These are phyloP conservation scores for Drosophila santomea DNA, from an alignment of 1,140 invertebrate genomes.

Conservation along the genomic window DNA sequence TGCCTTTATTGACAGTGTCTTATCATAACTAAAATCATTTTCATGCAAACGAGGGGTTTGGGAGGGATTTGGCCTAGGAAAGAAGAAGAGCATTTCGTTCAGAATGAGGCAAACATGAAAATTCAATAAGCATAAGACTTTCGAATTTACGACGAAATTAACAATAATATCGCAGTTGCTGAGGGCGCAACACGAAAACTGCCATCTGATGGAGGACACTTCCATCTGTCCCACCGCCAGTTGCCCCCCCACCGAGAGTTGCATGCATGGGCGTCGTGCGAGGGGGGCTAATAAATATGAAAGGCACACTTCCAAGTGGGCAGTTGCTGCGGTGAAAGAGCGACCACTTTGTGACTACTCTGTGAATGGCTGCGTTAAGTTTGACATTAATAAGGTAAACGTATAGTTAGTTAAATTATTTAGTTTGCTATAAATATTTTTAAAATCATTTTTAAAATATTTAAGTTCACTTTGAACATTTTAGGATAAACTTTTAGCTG, in stretches of 20 bases:
- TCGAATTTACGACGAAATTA: conserved; percentile 82
- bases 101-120: conserved; percentile 67
- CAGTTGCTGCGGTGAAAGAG: background rate
- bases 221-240: conserved; percentile 23
- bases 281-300: conserved; percentile 14
- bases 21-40: conserved; percentile 77
- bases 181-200: conserved; percentile 55
- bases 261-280: conserved; percentile 23
- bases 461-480: too few species aligned
- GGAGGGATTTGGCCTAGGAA: background rate
- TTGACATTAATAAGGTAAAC: background rate
- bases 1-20: conserved; percentile 71
- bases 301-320: conserved; percentile 8
- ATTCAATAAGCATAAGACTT: conserved; percentile 83
- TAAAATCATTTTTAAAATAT: too few species aligned
- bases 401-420: too few species aligned
- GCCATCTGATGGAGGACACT: conserved; percentile 42
- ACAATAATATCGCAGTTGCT: conserved; percentile 79
- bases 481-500: too few species aligned
- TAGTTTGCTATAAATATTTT: too few species aligned
- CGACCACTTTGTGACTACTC: background rate
- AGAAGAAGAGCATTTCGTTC: conserved; percentile 36
- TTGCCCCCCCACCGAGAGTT: conserved; percentile 24
- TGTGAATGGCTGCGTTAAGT: too few species aligned
- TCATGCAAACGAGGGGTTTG: conserved; percentile 45